Evolutionary conservation across 2,888 invertebrate genomes (phyloP).

Genomic region (Mycalesis mineus): DNA sequence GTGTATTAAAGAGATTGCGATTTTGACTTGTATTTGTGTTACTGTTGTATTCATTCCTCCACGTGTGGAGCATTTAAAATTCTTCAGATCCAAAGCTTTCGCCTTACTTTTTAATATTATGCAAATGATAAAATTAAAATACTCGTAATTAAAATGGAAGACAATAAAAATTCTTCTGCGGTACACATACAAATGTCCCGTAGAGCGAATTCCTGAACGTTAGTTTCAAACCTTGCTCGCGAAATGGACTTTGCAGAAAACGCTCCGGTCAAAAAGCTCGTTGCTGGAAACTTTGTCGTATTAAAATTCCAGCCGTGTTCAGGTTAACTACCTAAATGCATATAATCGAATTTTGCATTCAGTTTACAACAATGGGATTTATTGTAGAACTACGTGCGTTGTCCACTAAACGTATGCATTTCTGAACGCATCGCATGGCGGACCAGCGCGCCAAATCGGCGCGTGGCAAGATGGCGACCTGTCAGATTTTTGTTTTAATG

Average conservation of each 20-base stretch:
- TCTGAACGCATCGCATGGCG: conserved; percentile 38
- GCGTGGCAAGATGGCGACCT: conserved; percentile 64
- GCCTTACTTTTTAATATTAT: too few relatives aligned
- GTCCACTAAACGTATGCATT: conserved; percentile 51
- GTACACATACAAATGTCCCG: background rate
- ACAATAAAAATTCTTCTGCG: background rate
- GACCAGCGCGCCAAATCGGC: conserved; percentile 48
- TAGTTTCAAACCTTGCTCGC: conserved; percentile 6
- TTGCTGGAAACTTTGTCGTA: conserved; percentile 42
- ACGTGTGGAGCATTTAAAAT: too few relatives aligned
- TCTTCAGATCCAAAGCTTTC: too few relatives aligned
- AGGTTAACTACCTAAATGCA: conserved; percentile 68
- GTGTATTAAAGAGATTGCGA: too few relatives aligned
- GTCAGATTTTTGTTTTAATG: conserved; percentile 41
- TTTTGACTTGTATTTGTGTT: too few relatives aligned
- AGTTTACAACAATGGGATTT: conserved; percentile 65
- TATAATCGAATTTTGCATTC: conserved; percentile 68
- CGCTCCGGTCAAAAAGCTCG: conserved; percentile 33
- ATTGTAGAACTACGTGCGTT: conserved; percentile 71
- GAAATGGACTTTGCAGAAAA: conserved; percentile 26
- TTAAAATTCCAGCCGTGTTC: conserved; percentile 58
- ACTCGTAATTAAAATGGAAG: background rate
- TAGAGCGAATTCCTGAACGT: conserved; percentile 13
- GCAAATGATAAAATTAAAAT: too few relatives aligned
- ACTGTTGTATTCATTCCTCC: too few relatives aligned